phyloP scores from a whole-genome alignment of 2,113 vertebrate genomes.

The Lates calcarifer region DNA sequence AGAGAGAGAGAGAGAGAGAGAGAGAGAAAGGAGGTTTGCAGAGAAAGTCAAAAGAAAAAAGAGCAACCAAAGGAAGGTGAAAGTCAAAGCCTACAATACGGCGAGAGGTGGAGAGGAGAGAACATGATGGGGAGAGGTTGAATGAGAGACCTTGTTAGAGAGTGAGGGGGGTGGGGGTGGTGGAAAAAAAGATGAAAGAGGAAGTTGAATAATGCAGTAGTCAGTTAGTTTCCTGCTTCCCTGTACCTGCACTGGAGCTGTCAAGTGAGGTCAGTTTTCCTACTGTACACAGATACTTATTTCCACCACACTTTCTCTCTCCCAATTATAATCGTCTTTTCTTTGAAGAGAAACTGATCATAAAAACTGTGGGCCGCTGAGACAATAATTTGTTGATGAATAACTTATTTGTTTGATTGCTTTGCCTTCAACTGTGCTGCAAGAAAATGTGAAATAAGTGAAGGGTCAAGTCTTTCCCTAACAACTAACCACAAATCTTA shows the following conservation, averaged over 20 bases:
- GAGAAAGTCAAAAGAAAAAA: conserved; percentile 24
- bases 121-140: conserved; percentile 28
- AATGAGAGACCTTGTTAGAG: conserved; percentile 45
- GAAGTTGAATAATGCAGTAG: conserved; percentile 80
- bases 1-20: neutral
- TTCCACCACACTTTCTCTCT: neutral
- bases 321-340: neutral
- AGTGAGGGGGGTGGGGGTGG: conserved; percentile 37
- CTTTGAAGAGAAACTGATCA: conserved; percentile 1
- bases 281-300: conserved; percentile 22
- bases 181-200: conserved; percentile 73
- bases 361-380: neutral
- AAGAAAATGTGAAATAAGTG: too few relatives aligned
- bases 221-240: conserved; percentile 60
- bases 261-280: conserved; percentile 57
- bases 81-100: conserved; percentile 43
- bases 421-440: neutral
- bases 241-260: conserved; percentile 58
- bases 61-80: conserved; percentile 20
- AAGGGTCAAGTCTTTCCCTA: too few relatives aligned
- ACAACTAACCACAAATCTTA: too few relatives aligned
- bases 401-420: neutral
- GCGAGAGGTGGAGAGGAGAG: conserved; percentile 41
- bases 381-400: neutral
- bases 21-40: neutral